These are phyloP conservation scores for Machimus rusticus DNA, from an alignment of 2,888 invertebrate genomes.

Conservation along the genomic window DNA sequence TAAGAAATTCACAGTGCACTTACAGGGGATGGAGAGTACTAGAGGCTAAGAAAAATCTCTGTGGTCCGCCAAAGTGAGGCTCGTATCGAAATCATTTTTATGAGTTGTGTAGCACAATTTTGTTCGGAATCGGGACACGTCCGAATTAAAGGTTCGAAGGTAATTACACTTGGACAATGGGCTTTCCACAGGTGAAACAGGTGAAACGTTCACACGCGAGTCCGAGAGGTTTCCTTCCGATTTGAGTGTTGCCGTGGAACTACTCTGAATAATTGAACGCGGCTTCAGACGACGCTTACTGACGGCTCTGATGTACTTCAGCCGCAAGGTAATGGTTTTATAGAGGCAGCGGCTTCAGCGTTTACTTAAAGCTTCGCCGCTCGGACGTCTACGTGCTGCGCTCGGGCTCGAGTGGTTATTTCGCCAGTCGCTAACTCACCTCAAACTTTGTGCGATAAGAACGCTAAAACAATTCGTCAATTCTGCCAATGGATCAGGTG, in stretches of 20 bases:
- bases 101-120: neutral
- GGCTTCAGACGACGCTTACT: conserved; percentile 8
- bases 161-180: neutral
- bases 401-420: neutral
- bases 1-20: neutral
- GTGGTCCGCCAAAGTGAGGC: neutral
- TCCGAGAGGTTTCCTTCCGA: neutral
- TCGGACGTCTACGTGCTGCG: neutral
- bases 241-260: neutral
- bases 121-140: neutral
- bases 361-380: neutral
- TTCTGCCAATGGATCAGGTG: neutral
- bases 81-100: neutral
- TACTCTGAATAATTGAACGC: conserved; percentile 6
- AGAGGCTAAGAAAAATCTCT: neutral
- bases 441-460: neutral
- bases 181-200: neutral
- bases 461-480: neutral
- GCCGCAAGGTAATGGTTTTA: conserved; percentile 13
- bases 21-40: neutral
- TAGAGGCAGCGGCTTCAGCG: neutral
- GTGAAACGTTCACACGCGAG: conserved; percentile 15
- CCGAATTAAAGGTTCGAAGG: neutral
- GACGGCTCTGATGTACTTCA: conserved; percentile 1
- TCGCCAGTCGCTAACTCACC: neutral